Evolutionary conservation across 2,113 vertebrate genomes (phyloP).

Genomic region (Notechis scutatus): DNA sequence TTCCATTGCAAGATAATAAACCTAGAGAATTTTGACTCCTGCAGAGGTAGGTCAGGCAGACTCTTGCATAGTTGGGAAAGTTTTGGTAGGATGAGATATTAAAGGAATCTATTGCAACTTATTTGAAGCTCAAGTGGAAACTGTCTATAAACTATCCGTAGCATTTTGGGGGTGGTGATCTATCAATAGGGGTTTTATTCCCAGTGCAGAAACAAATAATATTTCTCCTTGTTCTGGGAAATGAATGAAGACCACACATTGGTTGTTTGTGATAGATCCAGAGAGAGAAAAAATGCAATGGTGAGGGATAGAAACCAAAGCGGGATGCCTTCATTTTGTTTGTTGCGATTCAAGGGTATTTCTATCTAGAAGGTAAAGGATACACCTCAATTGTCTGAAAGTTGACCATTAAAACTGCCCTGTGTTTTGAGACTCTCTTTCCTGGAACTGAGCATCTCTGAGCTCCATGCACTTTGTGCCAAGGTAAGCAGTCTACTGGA

Average conservation of each 20-base stretch:
- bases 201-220: background rate
- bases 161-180: no score
- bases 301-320: background rate
- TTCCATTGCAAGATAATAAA: background rate
- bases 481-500: background rate
- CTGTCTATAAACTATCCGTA: background rate
- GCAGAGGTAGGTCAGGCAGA: background rate
- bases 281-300: background rate
- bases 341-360: background rate
- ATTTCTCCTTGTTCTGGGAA: background rate
- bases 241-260: background rate
- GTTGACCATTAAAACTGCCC: background rate
- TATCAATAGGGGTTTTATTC: background rate
- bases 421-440: background rate
- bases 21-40: background rate
- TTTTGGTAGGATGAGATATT: background rate
- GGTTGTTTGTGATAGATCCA: background rate
- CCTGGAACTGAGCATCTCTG: background rate
- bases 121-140: background rate
- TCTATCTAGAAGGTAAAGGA: background rate
- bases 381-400: background rate
- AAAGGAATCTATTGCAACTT: background rate
- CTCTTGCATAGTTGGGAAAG: background rate
- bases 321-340: background rate
- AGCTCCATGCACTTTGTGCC: background rate